Base-by-base conservation (phyloP, 2,888 invertebrate genomes). In the Lingula anatina region DNA sequence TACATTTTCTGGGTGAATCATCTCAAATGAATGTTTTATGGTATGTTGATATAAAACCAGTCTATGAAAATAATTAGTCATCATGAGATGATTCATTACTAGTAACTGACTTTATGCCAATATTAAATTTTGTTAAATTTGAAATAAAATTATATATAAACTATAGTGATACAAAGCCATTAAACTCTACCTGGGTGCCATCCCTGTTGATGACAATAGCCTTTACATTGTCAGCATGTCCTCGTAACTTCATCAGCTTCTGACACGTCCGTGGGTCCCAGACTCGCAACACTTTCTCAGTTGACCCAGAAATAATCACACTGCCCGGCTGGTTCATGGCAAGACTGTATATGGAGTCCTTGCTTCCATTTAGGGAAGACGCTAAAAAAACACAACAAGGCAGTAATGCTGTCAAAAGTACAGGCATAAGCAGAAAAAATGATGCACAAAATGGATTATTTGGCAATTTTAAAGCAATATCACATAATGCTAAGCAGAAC, bases 291-390 rank as follows among this genome's bases (percentile, higher is more conserved):
- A 93, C 89, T 54, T 76, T 77, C 56, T 77, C 76, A 39, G 76
- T 73, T 9, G 75, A 75, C 23, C 97, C 99, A 66, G 95, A 94
- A 0, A 96, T 92, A 62, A 99, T 87, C 2, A 97, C 87, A 9
- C 91, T 94, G 2, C 96, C 97, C 3, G 90, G 84, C 36, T 92
- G 90, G 78, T 97, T 97, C 94, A 97, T 97, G 25, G 96, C 96
- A 60, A 99, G 81, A 73, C 97, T 96, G 78, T 99, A 99, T 71
- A 99, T 97, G 4, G 95, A 95, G 78, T 97, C 95, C 78, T 95
- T 96, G 75, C 93, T 95, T 47, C 97, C 99, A 62, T 87, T 88
- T 44, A 99, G 83, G 71, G 95, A 94, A 47, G 96, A 95, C 37
- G 97, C 89, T 90, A 71, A 37, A 68, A 60, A 41, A 21, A 46